phyloP scores from a whole-genome alignment of 2,113 vertebrate genomes.

The Hystrix brachyura region DNA sequence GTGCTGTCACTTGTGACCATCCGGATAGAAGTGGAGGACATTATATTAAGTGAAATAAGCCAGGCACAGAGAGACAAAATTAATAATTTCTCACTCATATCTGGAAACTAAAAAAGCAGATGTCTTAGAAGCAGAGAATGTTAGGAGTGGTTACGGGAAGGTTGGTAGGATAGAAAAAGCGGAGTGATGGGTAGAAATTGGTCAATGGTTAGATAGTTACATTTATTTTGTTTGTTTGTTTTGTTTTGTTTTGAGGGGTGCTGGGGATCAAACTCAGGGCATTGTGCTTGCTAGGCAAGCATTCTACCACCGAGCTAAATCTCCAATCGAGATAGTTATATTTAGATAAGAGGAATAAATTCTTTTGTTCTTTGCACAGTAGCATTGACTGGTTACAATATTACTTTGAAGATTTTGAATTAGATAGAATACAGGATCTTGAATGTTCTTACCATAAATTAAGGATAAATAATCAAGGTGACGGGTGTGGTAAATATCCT shows the following conservation, averaged over 20 bases:
- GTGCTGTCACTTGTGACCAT: not conserved
- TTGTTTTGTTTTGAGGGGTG: too few species aligned
- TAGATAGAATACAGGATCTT: not conserved
- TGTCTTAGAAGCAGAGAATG: not conserved
- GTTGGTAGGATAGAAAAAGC: not conserved
- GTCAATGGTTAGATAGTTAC: not conserved
- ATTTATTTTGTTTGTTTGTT: not conserved
- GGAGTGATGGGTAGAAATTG: not conserved
- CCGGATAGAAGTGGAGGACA: not conserved
- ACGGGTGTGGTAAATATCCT: not conserved
- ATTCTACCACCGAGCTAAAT: too few species aligned
- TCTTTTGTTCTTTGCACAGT: not conserved
- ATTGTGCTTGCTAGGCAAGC: too few species aligned
- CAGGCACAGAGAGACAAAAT: not conserved
- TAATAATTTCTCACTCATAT: not conserved
- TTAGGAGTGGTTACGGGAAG: not conserved
- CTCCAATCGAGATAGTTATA: too few species aligned
- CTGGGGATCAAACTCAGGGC: too few species aligned
- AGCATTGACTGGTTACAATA: not conserved
- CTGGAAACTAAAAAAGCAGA: not conserved
- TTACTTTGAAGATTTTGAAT: not conserved
- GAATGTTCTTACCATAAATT: not conserved
- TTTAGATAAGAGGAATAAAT: not conserved
- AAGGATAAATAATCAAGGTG: not conserved
- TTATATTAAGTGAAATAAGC: not conserved